Evolutionary conservation across 2,797 vertebrate species (phyloP), one percentile per base, ranked within the genome.

Genomic region (Lophius americanus): DNA sequence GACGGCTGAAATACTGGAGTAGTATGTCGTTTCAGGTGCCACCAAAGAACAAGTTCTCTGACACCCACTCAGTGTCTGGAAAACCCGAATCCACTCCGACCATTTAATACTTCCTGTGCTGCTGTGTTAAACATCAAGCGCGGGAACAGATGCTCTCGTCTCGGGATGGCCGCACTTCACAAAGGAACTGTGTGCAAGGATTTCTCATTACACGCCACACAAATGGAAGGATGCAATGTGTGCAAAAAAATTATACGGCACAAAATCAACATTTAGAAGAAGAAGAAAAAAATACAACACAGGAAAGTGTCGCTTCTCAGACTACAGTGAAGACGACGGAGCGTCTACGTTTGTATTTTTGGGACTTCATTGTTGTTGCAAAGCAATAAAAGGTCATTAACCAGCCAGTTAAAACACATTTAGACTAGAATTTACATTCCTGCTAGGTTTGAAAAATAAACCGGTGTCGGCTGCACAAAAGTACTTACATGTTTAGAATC

Each of bases 401-500:
- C 41, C 14, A 5, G 56, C 1, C 6, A 23, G 23, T 23, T 23
- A 23, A 23, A 23, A 23, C 23, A 23, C 23, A 23, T 23, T 23
- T 23, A 23, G 23, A 23, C 23, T 2, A 23, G 23, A 23, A 23
- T 23, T 23, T 23, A 23, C 23, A 23, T 23, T 23, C 23, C 23
- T 23, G 23, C 23, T 23, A 23, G 23, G 23, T 1, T 41, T 41
- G 39, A 41, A 41, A 41, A 41, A 41, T 5, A 41, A 5, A 41
- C 3, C 8, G 39, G 5, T 41, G 39, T 41, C 23, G 23, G 23
- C 23, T 23, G 23, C 23, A 23, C 23, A 23, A 23, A 38, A 49
- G 44, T 35, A 83, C 92, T 91, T 63, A 93, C 92, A 75, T 82
- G 83, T 88, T 89, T 92, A 54, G 32, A 60, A 50, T 36, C 43